Percentiles rank a stretch among this genome's conserved stretches.
phyloP scores from a whole-genome alignment of 2,797 vertebrate genomes.

The Sciurus vulgaris region DNA sequence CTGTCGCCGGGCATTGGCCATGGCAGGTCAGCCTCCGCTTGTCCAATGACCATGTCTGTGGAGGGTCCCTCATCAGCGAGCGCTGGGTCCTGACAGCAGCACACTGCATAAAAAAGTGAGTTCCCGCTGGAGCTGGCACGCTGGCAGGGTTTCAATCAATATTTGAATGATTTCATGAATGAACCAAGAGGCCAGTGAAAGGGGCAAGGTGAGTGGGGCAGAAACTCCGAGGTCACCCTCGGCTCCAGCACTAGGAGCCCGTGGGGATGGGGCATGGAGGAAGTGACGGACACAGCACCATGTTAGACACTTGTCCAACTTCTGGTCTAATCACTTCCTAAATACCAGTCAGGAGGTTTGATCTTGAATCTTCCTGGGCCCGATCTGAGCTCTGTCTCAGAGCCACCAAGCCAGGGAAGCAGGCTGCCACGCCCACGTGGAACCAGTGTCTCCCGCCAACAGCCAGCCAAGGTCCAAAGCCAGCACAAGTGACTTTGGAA shows the following conservation, averaged over 20 bases:
- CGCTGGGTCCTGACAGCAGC: conserved; percentile 68
- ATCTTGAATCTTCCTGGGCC: neutral
- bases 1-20: conserved; percentile 17
- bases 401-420: neutral
- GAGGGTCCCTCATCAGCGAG: conserved; percentile 63
- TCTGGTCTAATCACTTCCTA: conserved; percentile 45
- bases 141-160: neutral
- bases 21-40: conserved; percentile 65
- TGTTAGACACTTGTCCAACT: conserved; percentile 12
- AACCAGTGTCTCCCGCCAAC: neutral
- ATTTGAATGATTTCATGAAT: neutral
- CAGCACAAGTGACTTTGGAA: neutral
- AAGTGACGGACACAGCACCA: neutral
- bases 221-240: neutral
- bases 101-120: conserved; percentile 39
- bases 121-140: neutral
- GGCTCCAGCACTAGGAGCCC: neutral
- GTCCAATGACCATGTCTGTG: neutral
- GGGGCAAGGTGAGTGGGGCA: neutral
- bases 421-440: neutral
- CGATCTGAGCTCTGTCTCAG: neutral
- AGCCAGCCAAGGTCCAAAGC: neutral
- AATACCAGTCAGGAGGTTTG: neutral
- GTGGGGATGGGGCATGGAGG: neutral
- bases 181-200: neutral